phyloP scores from a whole-genome alignment of 2,113 vertebrate species.

The Callocephalon fimbriatum region DNA sequence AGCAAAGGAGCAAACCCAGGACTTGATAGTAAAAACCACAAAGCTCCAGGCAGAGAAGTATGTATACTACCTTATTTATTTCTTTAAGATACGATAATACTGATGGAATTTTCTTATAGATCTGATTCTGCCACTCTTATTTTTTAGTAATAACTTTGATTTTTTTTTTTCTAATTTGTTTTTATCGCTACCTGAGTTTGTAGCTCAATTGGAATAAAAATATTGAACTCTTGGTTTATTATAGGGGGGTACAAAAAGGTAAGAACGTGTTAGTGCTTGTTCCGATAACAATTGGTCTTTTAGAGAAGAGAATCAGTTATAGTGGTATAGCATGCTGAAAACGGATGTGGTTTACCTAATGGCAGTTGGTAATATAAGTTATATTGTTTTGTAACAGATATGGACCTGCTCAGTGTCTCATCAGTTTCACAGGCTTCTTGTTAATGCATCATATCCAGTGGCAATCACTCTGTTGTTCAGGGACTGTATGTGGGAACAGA shows the following conservation, averaged over 20 bases:
- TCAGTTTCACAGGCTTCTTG: not conserved
- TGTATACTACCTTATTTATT: constrained; percentile 55
- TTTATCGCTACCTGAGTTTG: not conserved
- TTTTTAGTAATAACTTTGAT: not conserved
- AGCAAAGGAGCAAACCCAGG: constrained; percentile 96
- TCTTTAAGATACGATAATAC: not conserved
- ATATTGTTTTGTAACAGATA: not conserved
- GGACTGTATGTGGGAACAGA: not conserved
- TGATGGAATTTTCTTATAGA: not conserved
- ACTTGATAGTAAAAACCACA: constrained; percentile 96
- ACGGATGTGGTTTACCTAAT: not conserved
- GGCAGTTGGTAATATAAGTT: not conserved
- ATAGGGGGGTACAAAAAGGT: not conserved
- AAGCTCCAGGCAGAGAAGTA: constrained; percentile 98
- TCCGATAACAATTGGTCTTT: not conserved
- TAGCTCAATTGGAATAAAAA: not conserved
- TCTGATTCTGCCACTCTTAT: not conserved
- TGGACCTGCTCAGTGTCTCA: not conserved
- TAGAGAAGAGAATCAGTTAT: not conserved
- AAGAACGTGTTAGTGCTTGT: not conserved
- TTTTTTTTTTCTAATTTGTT: not conserved
- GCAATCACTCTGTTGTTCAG: not conserved
- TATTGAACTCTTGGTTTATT: not conserved
- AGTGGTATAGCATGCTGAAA: not conserved
- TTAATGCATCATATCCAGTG: not conserved